A percentile compares a stretch with the other conserved stretches of the same genome.
These are phyloP conservation scores for Zaprionus taronus DNA, from an alignment of 1,140 invertebrate species.

Conservation along the genomic window DNA sequence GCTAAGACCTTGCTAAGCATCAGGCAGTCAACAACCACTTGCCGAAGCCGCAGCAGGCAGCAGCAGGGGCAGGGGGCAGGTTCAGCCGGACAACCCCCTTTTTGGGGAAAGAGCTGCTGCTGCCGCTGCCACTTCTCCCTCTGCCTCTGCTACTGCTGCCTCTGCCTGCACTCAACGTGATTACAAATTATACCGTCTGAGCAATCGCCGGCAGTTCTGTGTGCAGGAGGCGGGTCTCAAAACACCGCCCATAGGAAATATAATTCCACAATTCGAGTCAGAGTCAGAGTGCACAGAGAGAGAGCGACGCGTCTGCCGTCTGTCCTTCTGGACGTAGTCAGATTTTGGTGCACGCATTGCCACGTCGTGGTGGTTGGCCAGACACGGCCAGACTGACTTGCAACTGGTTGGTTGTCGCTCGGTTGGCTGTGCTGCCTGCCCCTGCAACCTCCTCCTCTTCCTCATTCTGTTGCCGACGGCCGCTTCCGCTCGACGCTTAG, in stretches of 20 bases:
- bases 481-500: conserved; percentile 61
- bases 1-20: conserved; percentile 81
- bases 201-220: conserved; percentile 63
- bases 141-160: conserved; percentile 38
- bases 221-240: conserved; percentile 59
- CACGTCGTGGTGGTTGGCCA: conserved; percentile 71
- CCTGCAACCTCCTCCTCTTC: neutral
- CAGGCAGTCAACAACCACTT: conserved; percentile 82
- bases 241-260: conserved; percentile 81
- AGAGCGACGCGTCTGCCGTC: neutral
- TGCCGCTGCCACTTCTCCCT: conserved; percentile 35
- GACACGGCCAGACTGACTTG: conserved; percentile 44
- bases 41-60: conserved; percentile 26
- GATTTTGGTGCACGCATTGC: conserved; percentile 65
- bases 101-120: conserved; percentile 44
- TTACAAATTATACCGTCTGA: conserved; percentile 82
- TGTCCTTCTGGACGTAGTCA: conserved; percentile 16
- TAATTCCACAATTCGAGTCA: conserved; percentile 67
- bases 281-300: neutral
- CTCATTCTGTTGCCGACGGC: neutral
- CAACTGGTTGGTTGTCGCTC: conserved; percentile 64
- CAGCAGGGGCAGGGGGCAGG: neutral
- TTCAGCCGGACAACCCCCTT: conserved; percentile 42
- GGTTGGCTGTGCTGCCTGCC: conserved; percentile 26
- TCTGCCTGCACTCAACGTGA: conserved; percentile 75